phyloP scores from a whole-genome alignment of 2,113 vertebrate genomes.

The Podarcis cretensis region DNA sequence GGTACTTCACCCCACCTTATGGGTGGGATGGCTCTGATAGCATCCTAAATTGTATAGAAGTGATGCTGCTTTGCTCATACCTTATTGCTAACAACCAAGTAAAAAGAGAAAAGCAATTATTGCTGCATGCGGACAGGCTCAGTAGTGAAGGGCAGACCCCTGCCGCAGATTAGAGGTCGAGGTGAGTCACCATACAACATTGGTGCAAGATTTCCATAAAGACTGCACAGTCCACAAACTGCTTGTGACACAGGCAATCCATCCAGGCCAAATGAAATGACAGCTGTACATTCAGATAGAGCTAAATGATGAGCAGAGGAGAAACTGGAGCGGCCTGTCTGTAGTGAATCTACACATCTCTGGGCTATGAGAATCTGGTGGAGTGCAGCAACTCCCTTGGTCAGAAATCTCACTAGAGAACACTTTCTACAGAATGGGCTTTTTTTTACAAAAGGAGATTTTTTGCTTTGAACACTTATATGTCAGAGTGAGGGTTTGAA shows the following conservation, averaged over 20 bases:
- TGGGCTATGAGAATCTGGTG: background rate
- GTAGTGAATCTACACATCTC: background rate
- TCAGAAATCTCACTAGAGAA: background rate
- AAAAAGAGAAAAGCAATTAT: conserved; percentile 39
- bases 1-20: too few species aligned
- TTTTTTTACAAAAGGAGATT: background rate
- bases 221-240: background rate
- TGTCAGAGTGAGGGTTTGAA: background rate
- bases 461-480: background rate
- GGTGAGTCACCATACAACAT: background rate
- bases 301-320: background rate
- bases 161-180: background rate
- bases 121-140: background rate
- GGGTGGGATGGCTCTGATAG: too few species aligned
- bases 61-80: conserved; percentile 58
- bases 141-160: background rate
- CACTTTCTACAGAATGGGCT: background rate
- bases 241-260: background rate
- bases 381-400: too few species aligned
- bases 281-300: background rate
- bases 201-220: background rate
- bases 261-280: background rate
- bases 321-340: background rate
- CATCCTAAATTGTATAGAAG: background rate
- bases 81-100: conserved; percentile 40